Evolutionary conservation across 92 coral and sea anemone species (phyloP), one percentile per base, ranked within the genome.

Genomic region (Pocillopora meandrina): DNA sequence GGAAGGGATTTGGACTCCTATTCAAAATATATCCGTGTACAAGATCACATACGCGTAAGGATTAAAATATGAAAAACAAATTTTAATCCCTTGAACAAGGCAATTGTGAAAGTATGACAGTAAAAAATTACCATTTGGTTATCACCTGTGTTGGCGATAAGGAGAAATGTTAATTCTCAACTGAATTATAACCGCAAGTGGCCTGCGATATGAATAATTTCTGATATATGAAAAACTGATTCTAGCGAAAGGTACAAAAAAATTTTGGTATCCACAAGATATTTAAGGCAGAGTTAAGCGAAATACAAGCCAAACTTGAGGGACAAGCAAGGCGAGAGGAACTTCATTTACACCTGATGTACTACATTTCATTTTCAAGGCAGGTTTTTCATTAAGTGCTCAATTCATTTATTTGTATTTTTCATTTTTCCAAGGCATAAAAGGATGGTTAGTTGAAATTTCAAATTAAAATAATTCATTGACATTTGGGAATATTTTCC

Each of bases 331-430:
- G 23, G 16, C 14, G 61, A 31, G 67, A 15, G 21, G 47, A 78
- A 49, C 82, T n/a, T 17, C 80, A 21, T 79, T 78, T 49, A 79
- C 65, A 16, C 62, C 26, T 34, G 74, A 52, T 16, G 59, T 26
- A 21, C 71, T 7, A 20, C 52, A 42, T 42, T 42, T 65, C 31
- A 8, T 31, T 62, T 76, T 60, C 18, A 13, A 14, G 31, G 11
- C 11, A 65, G n/a, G 49, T 13, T 34, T 69, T 14, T 15, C 80
- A 19, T 64, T 42, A 13, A 42, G 23, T 52, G 36, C 47, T 42
- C 21, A 78, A 66, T 65, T 79, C 15, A 15, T n/a, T 16, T 49
- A 79, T 79, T 79, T 65, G 83, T 74, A 79, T 79, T 66, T 79
- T 79, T 79, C 65, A 79, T 79, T 79, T 65, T 14, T 21, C 2